Evolutionary conservation across 2,888 invertebrate species (phyloP), one percentile per base, ranked within the genome.

Genomic region (Ischnura elegans): DNA sequence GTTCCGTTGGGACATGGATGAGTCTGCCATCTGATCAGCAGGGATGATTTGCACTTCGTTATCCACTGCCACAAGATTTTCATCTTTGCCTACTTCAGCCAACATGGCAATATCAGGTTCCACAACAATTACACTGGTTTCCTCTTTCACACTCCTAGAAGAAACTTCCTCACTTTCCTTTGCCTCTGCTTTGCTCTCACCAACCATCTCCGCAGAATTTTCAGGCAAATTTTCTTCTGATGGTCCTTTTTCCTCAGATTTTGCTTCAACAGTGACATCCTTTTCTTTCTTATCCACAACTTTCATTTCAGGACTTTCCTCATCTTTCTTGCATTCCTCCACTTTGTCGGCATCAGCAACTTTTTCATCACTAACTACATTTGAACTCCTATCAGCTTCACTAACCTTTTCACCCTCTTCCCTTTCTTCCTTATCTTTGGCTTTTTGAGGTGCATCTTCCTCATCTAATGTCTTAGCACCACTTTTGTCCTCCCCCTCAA

Each of bases 1-100:
- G n/a, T 43, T 43, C 21, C 96, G 93, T 97, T 96, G 29, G 96
- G 96, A 94, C 96, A 96, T 94, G 96, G 96, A 94, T 96, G 96
- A 94, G 96, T 96, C 94, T 96, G 96, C 93, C 4, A 97, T 95
- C 95, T 97, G 97, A 25, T 76, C 76, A 36, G 46, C 29, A 19
- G 76, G 51, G 85, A 29, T 84, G 47, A 85, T 84, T 84, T 93
- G 46, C n/a, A 51, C 43, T 25, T 93, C 93, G n/a, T 84, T 84
- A n/a, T 90, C 90, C 3, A 42, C 90, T 13, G 10, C 86, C 0
- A 61, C 86, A 8, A 61, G 55, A 66, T 42, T 25, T 90, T 90
- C 90, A 42, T 90, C 45, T 45, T 90, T 90, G 5, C 43, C 93
- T 42, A 36, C 36, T 51, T 93, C 42, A 16, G 25, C 93, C 29